A percentile compares a stretch with the other conserved stretches of the same genome.
Evolutionary conservation across 2,888 invertebrate genomes (phyloP).

Genomic region (Trachelus iudaicus): DNA sequence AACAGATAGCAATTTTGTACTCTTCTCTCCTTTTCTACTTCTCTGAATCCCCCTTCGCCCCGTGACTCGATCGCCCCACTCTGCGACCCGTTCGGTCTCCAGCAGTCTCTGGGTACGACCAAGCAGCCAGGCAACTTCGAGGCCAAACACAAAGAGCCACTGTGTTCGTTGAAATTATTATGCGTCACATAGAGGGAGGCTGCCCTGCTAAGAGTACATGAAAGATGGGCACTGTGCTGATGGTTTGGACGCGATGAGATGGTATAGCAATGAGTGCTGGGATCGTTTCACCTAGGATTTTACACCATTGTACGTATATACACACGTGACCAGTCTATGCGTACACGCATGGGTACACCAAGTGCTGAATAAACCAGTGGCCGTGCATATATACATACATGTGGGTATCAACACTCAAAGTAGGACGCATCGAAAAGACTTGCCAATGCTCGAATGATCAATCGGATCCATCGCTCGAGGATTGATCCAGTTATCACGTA

Average conservation of each 20-base stretch:
- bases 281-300: not conserved
- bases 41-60: not conserved
- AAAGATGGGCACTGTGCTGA: not conserved
- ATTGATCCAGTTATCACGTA: not conserved
- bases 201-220: not conserved
- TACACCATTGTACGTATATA: not conserved
- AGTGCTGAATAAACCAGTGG: not conserved
- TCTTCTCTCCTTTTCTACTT: not conserved
- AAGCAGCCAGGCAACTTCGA: not conserved
- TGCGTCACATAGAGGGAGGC: slow-evolving; percentile 6
- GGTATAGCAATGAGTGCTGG: not conserved
- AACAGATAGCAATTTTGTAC: not conserved
- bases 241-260: not conserved
- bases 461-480: not conserved
- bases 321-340: not conserved
- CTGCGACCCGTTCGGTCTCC: not conserved
- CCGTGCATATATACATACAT: not conserved
- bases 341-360: not conserved
- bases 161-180: slow-evolving; percentile 20
- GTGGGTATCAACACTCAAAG: not conserved
- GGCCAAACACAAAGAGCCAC: slow-evolving; percentile 19
- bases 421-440: not conserved
- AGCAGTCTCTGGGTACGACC: not conserved
- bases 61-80: not conserved
- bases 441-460: not conserved